Evolutionary conservation across 2,797 vertebrate genomes (phyloP).

Genomic region (Enteromius fasciolatus): DNA sequence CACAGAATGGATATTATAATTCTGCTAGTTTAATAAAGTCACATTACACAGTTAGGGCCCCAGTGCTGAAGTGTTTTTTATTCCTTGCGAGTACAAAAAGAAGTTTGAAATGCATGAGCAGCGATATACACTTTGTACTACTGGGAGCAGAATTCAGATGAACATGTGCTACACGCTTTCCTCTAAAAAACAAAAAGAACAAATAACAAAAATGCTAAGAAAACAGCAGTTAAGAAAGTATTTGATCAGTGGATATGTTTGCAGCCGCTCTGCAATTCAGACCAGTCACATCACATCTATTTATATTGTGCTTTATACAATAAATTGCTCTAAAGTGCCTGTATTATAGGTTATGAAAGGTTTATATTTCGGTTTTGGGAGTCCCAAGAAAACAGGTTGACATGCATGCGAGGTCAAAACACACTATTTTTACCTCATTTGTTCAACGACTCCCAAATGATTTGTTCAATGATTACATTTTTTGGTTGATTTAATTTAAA

Average conservation of each 20-base stretch:
- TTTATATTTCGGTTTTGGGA: too few relatives aligned
- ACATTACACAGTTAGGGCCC: slow-evolving; percentile 15
- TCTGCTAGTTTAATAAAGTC: slow-evolving; percentile 31
- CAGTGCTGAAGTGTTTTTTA: not conserved
- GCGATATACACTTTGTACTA: not conserved
- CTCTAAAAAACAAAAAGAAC: not conserved
- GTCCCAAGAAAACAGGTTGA: too few relatives aligned
- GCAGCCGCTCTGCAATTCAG: not conserved
- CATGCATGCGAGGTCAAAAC: too few relatives aligned
- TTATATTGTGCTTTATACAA: not conserved
- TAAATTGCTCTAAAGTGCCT: not conserved
- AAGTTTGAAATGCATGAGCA: not conserved
- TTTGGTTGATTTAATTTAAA: too few relatives aligned
- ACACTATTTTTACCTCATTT: too few relatives aligned
- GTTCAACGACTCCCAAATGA: too few relatives aligned
- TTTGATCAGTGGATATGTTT: not conserved
- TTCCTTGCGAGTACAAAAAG: not conserved
- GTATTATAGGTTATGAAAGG: too few relatives aligned
- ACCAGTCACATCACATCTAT: not conserved
- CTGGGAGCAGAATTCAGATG: not conserved
- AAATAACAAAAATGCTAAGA: not conserved
- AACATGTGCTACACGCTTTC: not conserved
- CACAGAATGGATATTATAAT: not conserved
- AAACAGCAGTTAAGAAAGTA: not conserved
- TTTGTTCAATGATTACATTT: too few relatives aligned